Evolutionary conservation across 2,113 vertebrate species (phyloP), one percentile per base, ranked within the genome.

Genomic region (Muntiacus reevesi): DNA sequence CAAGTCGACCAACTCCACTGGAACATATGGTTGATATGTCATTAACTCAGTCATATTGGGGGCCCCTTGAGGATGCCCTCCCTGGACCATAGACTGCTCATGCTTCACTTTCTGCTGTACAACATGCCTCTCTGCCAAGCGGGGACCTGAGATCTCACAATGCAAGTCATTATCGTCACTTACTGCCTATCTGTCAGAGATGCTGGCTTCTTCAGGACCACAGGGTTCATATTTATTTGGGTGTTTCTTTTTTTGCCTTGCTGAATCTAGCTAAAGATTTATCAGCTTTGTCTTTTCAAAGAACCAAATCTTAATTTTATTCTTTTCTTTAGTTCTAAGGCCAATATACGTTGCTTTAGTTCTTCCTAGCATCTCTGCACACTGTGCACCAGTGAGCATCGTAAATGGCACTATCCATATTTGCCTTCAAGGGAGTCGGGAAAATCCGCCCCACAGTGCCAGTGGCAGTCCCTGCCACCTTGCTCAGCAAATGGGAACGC

Each of bases 331-430:
- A 55, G 60, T 62, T 62, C 60, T 30, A 62, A 62, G 6, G 6
- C 28, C 28, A 62, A 30, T 62, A 7, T 30, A 3, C 6, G 2
- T 15, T 7, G 60, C 28, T 62, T 6, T 62, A 15, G 60, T 30
- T 62, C 60, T 5, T 67, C 62, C 62, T n/a, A 67, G 62, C 33
- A n/a, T 19, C 62, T n/a, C 62, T n/a, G 33, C 6, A 67, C 2
- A 67, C 62, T 67, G 33, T 19, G 7, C 1, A 2, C 33, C 0
- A 0, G 16, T 10, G 33, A 67, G 16, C 62, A n/a, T 64, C 7
- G 0, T 16, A n/a, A 67, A n/a, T 2, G 3, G 16, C 0, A 4
- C 33, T 67, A 19, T 19, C 17, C 62, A n/a, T 19, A 67, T 67
- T n/a, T 19, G 16, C 33, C 62, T 67, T 67, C 33, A n/a, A 67